A percentile compares a stretch with the other conserved stretches of the same genome.
Conservation (phyloP, 2,888 invertebrate genomes). For the Unio pictorum region DNA sequence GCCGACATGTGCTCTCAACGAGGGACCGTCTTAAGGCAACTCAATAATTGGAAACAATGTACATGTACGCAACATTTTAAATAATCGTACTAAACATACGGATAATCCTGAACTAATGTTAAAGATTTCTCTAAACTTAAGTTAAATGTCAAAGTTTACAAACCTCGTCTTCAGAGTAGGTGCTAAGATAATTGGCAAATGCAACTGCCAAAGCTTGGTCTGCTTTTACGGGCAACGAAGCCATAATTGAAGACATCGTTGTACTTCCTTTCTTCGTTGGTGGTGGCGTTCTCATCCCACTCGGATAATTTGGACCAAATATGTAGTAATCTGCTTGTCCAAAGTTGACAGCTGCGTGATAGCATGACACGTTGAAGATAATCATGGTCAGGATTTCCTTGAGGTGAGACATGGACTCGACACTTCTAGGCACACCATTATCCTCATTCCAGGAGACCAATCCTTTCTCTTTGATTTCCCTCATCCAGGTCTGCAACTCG, state of each 20-base stretch:
- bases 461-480: constrained; percentile 26
- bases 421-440: constrained; percentile 25
- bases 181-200: constrained; percentile 27
- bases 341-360: constrained; percentile 31
- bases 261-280: constrained; percentile 25
- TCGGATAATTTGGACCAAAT: constrained; percentile 36
- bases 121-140: too few species aligned
- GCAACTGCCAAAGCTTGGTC: constrained; percentile 29
- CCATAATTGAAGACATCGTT: constrained; percentile 20
- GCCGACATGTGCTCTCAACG: too few species aligned
- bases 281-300: constrained; percentile 23
- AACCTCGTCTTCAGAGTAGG: constrained; percentile 28
- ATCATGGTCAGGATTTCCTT: constrained; percentile 25
- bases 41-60: too few species aligned
- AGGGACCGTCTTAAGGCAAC: too few species aligned
- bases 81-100: too few species aligned
- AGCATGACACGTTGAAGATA: constrained; percentile 27
- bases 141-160: not conserved
- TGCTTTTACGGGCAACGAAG: constrained; percentile 23
- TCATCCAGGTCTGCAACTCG: constrained; percentile 24
- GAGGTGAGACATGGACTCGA: constrained; percentile 16
- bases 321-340: constrained; percentile 31
- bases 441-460: constrained; percentile 14
- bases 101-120: too few species aligned
- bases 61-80: too few species aligned